These are phyloP conservation scores for Oryzaephilus surinamensis DNA, from an alignment of 1,140 invertebrate genomes.

Conservation along the genomic window DNA sequence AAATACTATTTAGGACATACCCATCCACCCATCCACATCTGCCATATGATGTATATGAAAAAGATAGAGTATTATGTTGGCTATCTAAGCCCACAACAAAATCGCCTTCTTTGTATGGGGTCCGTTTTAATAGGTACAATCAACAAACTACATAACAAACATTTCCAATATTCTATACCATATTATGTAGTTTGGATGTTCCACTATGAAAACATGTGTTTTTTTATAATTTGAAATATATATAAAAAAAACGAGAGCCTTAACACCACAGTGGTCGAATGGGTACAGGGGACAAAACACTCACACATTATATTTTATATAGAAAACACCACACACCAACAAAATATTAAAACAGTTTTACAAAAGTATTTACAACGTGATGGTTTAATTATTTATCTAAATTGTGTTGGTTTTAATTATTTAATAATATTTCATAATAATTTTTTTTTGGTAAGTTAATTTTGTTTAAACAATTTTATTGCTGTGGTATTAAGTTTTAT, in stretches of 20 bases:
- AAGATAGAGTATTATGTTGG: not conserved
- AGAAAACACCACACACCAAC: too few species aligned
- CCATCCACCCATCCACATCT: not conserved
- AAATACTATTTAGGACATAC: not conserved
- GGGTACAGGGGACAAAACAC: slow-evolving; percentile 22
- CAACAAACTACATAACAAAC: slow-evolving; percentile 6
- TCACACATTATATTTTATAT: too few species aligned
- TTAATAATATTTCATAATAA: too few species aligned
- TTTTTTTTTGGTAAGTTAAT: too few species aligned
- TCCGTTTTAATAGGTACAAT: slow-evolving; percentile 29
- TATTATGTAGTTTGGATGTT: slow-evolving; percentile 3
- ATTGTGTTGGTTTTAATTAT: too few species aligned
- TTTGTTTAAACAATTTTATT: too few species aligned
- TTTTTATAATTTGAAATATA: slow-evolving; percentile 28
- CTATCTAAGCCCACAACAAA: slow-evolving; percentile 10
- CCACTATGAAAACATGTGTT: slow-evolving; percentile 26
- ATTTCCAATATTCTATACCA: not conserved
- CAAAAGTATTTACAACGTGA: too few species aligned
- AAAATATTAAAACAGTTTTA: too few species aligned
- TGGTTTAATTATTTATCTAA: too few species aligned
- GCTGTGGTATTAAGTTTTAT: too few species aligned
- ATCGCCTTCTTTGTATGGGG: slow-evolving; percentile 29
- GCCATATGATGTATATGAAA: not conserved
- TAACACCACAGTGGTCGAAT: slow-evolving; percentile 29
- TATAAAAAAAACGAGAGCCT: slow-evolving; percentile 16